Evolutionary conservation across 2,797 vertebrate genomes (phyloP), one percentile per base, ranked within the genome.

Genomic region (Artibeus jamaicensis): DNA sequence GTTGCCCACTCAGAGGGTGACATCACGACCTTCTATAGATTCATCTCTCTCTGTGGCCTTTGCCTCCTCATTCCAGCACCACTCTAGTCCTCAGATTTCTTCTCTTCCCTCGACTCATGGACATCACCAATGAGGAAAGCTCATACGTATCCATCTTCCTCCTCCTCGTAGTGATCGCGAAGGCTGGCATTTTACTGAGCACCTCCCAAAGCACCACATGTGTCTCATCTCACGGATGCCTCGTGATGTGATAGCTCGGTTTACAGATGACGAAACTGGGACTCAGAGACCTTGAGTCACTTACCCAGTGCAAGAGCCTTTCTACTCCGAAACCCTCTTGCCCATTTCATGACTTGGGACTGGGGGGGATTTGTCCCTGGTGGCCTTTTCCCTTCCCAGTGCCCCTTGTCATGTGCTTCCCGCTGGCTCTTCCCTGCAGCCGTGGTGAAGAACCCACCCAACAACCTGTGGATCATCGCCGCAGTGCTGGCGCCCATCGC

Each of bases 381-480:
- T 12, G 48, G 18, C 77, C 59, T 42, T 37, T 48, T 6, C 59
- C 14, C 57, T 32, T 39, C 57, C 19, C 34, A 0, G 9, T 55
- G 68, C 81, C 86, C 22, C 77, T 91, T 50, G 68, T 94, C 93
- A 94, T 0, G 0, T 59, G 57, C 29, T 37, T 85, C 57, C 73
- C 0, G 0, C 57, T 62, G 91, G 6, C 48, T 82, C 87, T 97
- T 96, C 71, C 76, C 48, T 76, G 50, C 97, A 99, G 99, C 99
- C 34, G 99, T 99, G 97, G 99, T 99, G 96, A 99, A 99, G 98
- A 99, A 99, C 92, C 99, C 99, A 2, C 99, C 99, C 22, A 99
- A 99, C 98, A 99, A 99, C 98, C 98, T 99, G 89, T 99, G 99
- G 99, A 99, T 99, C 98, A 99, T 99, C 0, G 99, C 99, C 1